These are phyloP conservation scores for Desmophyllum pertusum DNA, from an alignment of 92 coral and sea anemone genomes.

Conservation along the genomic window DNA sequence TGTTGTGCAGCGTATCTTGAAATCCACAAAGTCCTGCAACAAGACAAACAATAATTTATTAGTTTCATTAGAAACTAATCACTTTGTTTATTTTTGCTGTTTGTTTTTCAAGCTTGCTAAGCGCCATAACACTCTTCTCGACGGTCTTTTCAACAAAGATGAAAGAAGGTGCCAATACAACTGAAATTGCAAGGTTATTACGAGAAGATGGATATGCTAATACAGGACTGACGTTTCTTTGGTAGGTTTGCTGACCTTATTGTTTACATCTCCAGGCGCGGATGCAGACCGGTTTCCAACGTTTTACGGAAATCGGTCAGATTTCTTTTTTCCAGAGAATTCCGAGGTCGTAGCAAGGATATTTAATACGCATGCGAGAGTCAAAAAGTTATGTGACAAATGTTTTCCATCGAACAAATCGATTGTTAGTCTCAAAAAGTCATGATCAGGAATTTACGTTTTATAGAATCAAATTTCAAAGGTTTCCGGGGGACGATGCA, in stretches of 20 bases:
- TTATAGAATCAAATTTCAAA: too few species aligned
- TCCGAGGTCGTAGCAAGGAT: too few species aligned
- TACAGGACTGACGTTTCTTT: constrained; percentile 79
- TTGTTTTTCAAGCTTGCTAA: constrained; percentile 47
- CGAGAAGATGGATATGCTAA: constrained; percentile 78
- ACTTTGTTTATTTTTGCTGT: background rate
- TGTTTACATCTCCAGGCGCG: background rate
- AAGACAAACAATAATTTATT: background rate
- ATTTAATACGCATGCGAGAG: too few species aligned
- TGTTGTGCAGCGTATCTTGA: too few species aligned
- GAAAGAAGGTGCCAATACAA: constrained; percentile 24
- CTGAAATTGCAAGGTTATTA: constrained; percentile 51
- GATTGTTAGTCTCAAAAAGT: too few species aligned
- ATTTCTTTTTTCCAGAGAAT: too few species aligned
- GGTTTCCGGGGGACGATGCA: too few species aligned
- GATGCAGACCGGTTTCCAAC: background rate
- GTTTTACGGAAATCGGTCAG: too few species aligned
- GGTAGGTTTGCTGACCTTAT: constrained; percentile 38
- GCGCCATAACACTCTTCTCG: constrained; percentile 73
- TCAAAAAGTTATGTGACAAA: too few species aligned
- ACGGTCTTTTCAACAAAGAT: constrained; percentile 80
- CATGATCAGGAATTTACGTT: too few species aligned
- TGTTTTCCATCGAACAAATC: too few species aligned
- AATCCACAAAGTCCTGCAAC: background rate
- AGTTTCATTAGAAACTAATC: too few species aligned